Evolutionary conservation across 2,888 invertebrate species (phyloP).

Genomic region (Drosophila sordidapex): DNA sequence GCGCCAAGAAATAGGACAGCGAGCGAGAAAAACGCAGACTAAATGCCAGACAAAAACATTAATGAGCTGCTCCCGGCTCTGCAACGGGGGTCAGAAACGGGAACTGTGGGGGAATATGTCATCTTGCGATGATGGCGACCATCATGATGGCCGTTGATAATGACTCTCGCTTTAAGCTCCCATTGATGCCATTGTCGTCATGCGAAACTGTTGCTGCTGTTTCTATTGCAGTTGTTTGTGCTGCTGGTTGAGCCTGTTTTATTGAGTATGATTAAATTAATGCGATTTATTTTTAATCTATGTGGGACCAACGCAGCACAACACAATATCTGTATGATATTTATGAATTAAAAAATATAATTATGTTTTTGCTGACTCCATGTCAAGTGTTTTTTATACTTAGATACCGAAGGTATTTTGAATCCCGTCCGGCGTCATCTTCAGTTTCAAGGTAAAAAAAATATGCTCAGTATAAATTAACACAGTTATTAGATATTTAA

Average conservation of each 20-base stretch:
- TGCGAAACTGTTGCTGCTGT: slow-evolving; percentile 12
- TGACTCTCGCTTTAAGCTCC: slow-evolving; percentile 12
- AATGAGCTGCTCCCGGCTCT: slow-evolving; percentile 59
- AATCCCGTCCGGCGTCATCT: not conserved
- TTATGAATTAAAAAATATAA: not conserved
- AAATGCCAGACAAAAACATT: slow-evolving; percentile 57
- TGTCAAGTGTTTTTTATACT: not conserved
- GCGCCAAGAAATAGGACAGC: slow-evolving; percentile 20
- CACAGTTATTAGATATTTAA: not conserved
- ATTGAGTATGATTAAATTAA: slow-evolving; percentile 52
- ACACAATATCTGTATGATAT: not conserved
- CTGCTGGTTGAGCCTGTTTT: slow-evolving; percentile 46
- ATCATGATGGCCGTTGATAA: slow-evolving; percentile 20
- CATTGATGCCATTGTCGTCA: slow-evolving; percentile 25
- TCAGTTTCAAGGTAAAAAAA: not conserved
- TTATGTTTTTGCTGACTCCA: not conserved
- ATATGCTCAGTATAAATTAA: not conserved
- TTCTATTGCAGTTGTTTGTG: slow-evolving; percentile 24
- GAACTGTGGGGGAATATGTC: slow-evolving; percentile 42
- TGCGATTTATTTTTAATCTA: no score
- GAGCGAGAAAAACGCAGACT: slow-evolving; percentile 16
- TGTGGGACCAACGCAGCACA: not conserved
- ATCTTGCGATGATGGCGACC: slow-evolving; percentile 40
- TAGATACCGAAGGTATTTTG: not conserved
- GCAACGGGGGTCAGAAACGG: slow-evolving; percentile 24